Percentiles rank a stretch among this genome's conserved stretches.
Evolutionary conservation across 2,888 invertebrate genomes (phyloP).

Genomic region (Leptodirus hochenwartii): DNA sequence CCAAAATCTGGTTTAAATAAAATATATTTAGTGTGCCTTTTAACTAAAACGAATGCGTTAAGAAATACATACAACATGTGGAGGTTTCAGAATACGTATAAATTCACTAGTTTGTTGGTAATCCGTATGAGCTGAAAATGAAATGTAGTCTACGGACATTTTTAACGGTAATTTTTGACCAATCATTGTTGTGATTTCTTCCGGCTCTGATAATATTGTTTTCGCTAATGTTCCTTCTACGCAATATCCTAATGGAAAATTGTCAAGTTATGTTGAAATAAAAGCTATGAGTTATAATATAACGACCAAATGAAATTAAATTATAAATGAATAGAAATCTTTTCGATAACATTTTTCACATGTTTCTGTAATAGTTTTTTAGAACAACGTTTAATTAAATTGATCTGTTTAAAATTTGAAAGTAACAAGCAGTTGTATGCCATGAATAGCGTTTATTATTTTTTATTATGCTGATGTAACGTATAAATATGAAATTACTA

Average conservation of each 20-base stretch:
- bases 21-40: slow-evolving; percentile 1
- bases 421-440: too few species aligned
- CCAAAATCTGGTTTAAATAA: slow-evolving; percentile 48
- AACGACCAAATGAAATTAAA: too few species aligned
- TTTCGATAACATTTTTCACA: too few species aligned
- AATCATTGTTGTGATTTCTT: slow-evolving; percentile 87
- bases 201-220: slow-evolving; percentile 91
- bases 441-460: too few species aligned
- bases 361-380: too few species aligned
- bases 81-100: slow-evolving; percentile 81
- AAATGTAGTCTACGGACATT: slow-evolving; percentile 98
- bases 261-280: too few species aligned
- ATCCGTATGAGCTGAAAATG: slow-evolving; percentile 98
- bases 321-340: too few species aligned
- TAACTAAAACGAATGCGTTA: slow-evolving; percentile 4
- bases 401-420: too few species aligned
- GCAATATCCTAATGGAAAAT: slow-evolving; percentile 53
- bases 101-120: slow-evolving; percentile 97
- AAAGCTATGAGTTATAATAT: too few species aligned
- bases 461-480: too few species aligned
- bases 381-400: too few species aligned
- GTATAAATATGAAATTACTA: too few species aligned
- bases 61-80: slow-evolving; percentile 60
- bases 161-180: slow-evolving; percentile 92
- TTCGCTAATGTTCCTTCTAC: slow-evolving; percentile 84